Evolutionary conservation across 2,113 vertebrate species (phyloP).

Genomic region (Manacus vitellinus): DNA sequence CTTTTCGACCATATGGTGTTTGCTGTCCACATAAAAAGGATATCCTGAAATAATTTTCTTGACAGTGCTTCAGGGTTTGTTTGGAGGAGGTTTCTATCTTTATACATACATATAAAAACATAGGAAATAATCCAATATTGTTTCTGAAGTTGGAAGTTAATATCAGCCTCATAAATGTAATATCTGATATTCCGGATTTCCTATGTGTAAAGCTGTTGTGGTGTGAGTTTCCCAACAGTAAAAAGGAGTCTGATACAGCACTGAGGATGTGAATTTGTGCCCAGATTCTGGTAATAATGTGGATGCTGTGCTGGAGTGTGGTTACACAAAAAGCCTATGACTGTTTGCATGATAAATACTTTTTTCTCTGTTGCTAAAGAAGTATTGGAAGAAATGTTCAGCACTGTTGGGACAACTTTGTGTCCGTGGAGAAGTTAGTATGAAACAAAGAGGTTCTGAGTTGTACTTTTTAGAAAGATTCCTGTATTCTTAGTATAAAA

Average conservation of each 20-base stretch:
- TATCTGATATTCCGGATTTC: background rate
- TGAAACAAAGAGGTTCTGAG: background rate
- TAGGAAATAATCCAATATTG: background rate
- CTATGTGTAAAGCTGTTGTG: background rate
- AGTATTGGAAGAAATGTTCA: background rate
- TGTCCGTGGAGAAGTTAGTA: background rate
- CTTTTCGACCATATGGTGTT: background rate
- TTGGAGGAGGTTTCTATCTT: conserved; percentile 20
- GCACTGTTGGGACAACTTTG: background rate
- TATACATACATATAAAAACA: background rate
- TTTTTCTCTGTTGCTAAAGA: background rate
- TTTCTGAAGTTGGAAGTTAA: background rate
- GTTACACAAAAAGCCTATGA: background rate
- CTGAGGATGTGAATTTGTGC: background rate
- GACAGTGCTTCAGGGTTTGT: background rate
- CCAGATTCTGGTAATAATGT: background rate
- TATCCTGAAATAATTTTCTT: conserved; percentile 9
- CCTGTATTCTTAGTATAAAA: background rate
- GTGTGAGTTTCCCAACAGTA: background rate
- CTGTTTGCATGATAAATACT: background rate
- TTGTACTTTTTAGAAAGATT: background rate
- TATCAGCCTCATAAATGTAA: background rate
- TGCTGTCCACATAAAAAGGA: background rate
- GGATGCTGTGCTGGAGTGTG: background rate
- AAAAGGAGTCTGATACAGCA: background rate